Base-by-base conservation (phyloP, 1,140 invertebrate genomes). In the Drosophila pectinifera region DNA sequence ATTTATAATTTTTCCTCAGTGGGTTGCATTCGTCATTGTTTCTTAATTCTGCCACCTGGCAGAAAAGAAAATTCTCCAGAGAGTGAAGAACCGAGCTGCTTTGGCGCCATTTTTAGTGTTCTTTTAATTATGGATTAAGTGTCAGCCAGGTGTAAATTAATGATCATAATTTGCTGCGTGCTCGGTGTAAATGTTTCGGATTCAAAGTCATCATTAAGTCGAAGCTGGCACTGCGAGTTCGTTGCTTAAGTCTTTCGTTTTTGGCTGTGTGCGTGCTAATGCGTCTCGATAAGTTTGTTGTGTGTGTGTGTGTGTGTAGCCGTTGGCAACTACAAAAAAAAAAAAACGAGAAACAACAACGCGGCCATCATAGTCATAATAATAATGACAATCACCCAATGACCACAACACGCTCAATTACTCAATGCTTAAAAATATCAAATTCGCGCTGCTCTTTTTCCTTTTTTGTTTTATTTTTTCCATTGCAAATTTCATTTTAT, bases 221-320 rank as follows among this genome's bases (percentile, higher is more conserved):
- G 73, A 75, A 38, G 53, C 54, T 45, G 55, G 34, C 46, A 58
- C 43, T 43, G 41, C 76, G 67, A 83, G 83, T 88, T 88, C 64
- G 83, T 88, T 88, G 84, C 84, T 54, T 89, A 88, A 89, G 84
- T 88, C 83, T 83, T 88, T 88, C 64, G 83, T 78, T 85, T 80
- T 64, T 55, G 42, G 22, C 6, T 22, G 70, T 46, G 69, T 63
- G 55, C 31, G 69, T 74, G 55, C 24, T 28, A 68, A 69, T 43
- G 63, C 48, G 64, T 57, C 18, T 34, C 48, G 28, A 34, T 20
- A 13, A 0, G 41, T 14, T 16, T 13, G 18, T 20, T 16, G 22
- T 68, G 43, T 16, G 7, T 38, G 51, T 34, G 57, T 62, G 55
- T 57, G 68, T 51, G 48, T 58, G 61, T 38, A 51, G 77, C 54